Evolutionary conservation across 2,797 vertebrate species (phyloP).

Genomic region (Triplophysa bombifrons): DNA sequence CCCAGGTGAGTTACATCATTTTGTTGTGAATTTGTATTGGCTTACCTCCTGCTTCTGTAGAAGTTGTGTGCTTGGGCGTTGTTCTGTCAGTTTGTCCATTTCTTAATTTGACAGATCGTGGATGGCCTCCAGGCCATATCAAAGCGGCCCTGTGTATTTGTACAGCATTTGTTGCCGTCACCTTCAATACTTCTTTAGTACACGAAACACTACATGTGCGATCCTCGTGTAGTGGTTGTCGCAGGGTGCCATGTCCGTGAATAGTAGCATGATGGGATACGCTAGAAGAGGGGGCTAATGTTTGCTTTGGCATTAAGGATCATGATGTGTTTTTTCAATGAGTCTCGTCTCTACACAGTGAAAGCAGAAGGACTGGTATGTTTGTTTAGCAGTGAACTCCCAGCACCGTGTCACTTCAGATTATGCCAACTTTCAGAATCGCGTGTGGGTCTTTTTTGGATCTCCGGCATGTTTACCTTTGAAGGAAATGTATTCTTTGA

Average conservation of each 20-base stretch:
- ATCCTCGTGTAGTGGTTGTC: conserved; percentile 18
- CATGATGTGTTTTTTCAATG: conserved; percentile 56
- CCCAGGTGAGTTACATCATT: conserved; percentile 6
- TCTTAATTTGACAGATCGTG: conserved; percentile 17
- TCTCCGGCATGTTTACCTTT: neutral
- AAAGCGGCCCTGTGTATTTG: conserved; percentile 29
- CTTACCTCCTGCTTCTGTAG: conserved; percentile 25
- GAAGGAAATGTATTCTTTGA: neutral
- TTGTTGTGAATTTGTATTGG: conserved; percentile 36
- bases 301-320: conserved; percentile 53
- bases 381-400: conserved; percentile 40
- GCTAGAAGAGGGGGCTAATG: conserved; percentile 4
- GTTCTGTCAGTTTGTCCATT: conserved; percentile 15
- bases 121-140: conserved; percentile 11
- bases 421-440: conserved; percentile 21
- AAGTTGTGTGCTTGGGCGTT: conserved; percentile 1
- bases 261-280: conserved; percentile 7
- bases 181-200: conserved; percentile 24
- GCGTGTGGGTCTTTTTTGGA: neutral
- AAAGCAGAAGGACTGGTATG: conserved; percentile 33
- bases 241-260: conserved; percentile 4
- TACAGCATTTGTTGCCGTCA: conserved; percentile 42
- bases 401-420: conserved; percentile 31
- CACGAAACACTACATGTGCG: neutral
- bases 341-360: conserved; percentile 7